Evolutionary conservation across 2,888 invertebrate species (phyloP), one percentile per base, ranked within the genome.

Genomic region (Omphaloscelis lunosa): DNA sequence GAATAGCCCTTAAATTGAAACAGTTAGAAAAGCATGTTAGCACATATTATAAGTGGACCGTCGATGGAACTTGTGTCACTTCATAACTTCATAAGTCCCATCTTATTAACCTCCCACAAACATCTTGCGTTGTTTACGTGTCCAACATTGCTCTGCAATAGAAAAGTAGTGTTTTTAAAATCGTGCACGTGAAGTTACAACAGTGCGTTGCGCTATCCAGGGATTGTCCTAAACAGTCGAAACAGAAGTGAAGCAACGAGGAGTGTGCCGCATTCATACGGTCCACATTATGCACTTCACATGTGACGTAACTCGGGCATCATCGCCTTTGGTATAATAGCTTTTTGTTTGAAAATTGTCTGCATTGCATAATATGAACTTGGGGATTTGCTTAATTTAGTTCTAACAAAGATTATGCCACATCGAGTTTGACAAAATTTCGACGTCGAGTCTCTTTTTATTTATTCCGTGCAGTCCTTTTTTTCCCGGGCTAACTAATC

Each of bases 231-330:
- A 88, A 89, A 88, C 85, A 86, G 85, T 77, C 83, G 77, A 86
- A 88, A 86, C 76, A 75, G 72, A 74, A 78, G 80, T 93, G 92
- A 82, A 53, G 91, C 89, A 93, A 93, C 81, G 70, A 84, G 71
- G 29, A 86, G 79, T 84, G 89, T 77, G 79, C 66, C 80, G 91
- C 90, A 91, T 91, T 90, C 85, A 89, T 89, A 90, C 79, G 83
- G 76, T 82, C 84, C 77, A 85, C 83, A 83, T 89, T 88, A 89
- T 83, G 77, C 79, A 77, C 73, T 80, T 71, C 53, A 79, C 39
- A 27, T 58, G 62, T 77, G 72, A 82, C 34, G 69, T 69, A 72
- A 78, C 59, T 56, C n/a, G 20, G 17, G 41, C 62, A 62, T 53
- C 51, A 23, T 12, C 6, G 62, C 11, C 6, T 66, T 73, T 51